Percentiles rank a stretch among this genome's conserved stretches.
These are phyloP conservation scores for Clistopyga incitator DNA, from an alignment of 2,888 invertebrate genomes.

Conservation along the genomic window DNA sequence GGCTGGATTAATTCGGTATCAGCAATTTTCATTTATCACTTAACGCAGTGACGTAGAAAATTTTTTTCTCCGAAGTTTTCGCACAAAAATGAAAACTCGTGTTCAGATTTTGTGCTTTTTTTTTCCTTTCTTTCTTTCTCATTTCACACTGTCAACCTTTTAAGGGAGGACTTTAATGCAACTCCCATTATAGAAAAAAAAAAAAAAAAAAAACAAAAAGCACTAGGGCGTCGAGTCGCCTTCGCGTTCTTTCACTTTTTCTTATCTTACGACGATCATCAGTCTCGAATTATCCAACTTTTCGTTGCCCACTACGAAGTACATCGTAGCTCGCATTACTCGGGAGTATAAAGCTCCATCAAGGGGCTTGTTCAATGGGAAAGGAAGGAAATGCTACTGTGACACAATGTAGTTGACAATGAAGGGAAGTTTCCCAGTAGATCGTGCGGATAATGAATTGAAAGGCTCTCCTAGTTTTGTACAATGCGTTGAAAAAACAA, in stretches of 20 bases:
- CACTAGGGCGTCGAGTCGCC: background rate
- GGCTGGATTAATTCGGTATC: background rate
- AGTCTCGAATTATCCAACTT: conserved; percentile 15
- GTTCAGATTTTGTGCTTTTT: background rate
- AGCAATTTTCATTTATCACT: background rate
- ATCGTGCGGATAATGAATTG: too few relatives aligned
- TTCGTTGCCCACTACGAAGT: background rate
- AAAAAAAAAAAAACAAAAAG: too few relatives aligned
- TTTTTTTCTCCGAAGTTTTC: background rate
- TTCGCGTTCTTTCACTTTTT: background rate
- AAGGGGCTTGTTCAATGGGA: background rate
- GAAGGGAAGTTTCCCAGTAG: background rate
- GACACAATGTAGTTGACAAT: background rate
- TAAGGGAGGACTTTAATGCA: background rate
- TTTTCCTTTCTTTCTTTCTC: conserved; percentile 4
- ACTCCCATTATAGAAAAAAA: background rate
- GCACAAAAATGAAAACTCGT: background rate
- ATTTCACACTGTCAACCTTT: background rate
- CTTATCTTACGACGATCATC: conserved; percentile 10
- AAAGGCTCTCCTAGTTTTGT: too few relatives aligned
- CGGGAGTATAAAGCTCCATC: background rate
- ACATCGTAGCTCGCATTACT: conserved; percentile 2
- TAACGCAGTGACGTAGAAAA: background rate
- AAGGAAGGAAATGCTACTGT: background rate
- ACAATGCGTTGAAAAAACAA: too few relatives aligned